Conservation (phyloP, 2,113 vertebrate genomes). For the Willisornis vidua region DNA sequence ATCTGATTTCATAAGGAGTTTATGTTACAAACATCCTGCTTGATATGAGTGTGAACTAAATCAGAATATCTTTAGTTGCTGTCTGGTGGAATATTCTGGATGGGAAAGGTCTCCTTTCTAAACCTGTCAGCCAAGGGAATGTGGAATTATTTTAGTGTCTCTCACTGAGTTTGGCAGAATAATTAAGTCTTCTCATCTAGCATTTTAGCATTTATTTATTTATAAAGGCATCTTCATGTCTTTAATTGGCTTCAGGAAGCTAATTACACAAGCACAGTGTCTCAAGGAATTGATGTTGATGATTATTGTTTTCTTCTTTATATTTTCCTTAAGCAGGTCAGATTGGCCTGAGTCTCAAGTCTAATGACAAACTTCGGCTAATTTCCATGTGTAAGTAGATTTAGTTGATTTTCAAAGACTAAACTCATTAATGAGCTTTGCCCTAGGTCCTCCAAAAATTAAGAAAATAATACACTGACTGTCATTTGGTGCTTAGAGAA, state of each 20-base stretch:
- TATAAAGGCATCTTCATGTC: neutral
- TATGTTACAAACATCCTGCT: neutral
- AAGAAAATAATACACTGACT: neutral
- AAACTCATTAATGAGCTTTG: constrained; percentile 3
- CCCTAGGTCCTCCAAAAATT: neutral
- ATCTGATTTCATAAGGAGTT: neutral
- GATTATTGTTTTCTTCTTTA: neutral
- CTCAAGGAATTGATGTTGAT: neutral
- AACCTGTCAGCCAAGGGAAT: neutral
- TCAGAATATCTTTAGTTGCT: neutral
- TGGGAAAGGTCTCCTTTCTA: neutral
- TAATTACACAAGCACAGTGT: neutral
- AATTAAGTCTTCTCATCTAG: constrained; percentile 36
- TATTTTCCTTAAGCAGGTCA: neutral
- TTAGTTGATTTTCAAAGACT: constrained; percentile 18
- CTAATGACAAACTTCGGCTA: constrained; percentile 19
- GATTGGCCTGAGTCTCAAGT: neutral
- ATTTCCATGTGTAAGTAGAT: neutral
- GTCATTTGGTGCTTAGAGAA: neutral
- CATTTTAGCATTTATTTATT: constrained; percentile 24
- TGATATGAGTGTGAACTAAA: neutral
- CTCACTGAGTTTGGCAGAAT: neutral
- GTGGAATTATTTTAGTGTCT: neutral
- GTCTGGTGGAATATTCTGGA: neutral
- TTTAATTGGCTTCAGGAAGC: constrained; percentile 45